Conservation (phyloP, 2,113 vertebrate genomes). For the Oophaga pumilio region DNA sequence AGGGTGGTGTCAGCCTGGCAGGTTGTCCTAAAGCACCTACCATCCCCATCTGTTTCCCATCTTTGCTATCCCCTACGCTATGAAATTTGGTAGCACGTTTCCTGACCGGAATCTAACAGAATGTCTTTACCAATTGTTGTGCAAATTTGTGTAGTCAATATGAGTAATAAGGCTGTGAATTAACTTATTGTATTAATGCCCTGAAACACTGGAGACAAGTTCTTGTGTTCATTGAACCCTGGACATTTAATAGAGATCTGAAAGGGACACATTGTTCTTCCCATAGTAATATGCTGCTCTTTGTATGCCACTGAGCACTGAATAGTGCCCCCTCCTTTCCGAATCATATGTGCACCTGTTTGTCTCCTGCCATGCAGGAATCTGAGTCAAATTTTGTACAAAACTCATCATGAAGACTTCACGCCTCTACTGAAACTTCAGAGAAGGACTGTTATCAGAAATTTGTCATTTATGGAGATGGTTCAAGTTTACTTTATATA, state of each 20-base stretch:
- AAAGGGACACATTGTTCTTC: slow-evolving; percentile 7
- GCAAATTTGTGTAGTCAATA: slow-evolving; percentile 19
- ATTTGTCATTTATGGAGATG: not conserved
- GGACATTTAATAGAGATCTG: slow-evolving; percentile 29
- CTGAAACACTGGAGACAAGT: slow-evolving; percentile 16
- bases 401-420: not conserved
- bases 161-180: slow-evolving; percentile 25
- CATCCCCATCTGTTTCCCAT: not conserved
- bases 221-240: slow-evolving; percentile 25
- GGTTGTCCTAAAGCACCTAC: not conserved
- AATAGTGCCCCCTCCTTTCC: not conserved
- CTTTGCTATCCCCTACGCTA: slow-evolving; percentile 1
- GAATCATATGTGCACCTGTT: slow-evolving; percentile 38
- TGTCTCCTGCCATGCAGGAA: slow-evolving; percentile 10
- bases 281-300: slow-evolving; percentile 22
- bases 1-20: not conserved
- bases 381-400: not conserved
- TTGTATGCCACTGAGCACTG: slow-evolving; percentile 1
- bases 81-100: not conserved
- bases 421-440: not conserved
- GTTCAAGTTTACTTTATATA: not conserved
- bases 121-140: slow-evolving; percentile 20
- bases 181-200: slow-evolving; percentile 6
- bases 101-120: slow-evolving; percentile 21
- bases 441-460: not conserved